Percentiles rank a stretch among this genome's conserved stretches.
These are phyloP conservation scores for Chromoteleia sp. DNA, from an alignment of 2,888 invertebrate species.

Conservation along the genomic window DNA sequence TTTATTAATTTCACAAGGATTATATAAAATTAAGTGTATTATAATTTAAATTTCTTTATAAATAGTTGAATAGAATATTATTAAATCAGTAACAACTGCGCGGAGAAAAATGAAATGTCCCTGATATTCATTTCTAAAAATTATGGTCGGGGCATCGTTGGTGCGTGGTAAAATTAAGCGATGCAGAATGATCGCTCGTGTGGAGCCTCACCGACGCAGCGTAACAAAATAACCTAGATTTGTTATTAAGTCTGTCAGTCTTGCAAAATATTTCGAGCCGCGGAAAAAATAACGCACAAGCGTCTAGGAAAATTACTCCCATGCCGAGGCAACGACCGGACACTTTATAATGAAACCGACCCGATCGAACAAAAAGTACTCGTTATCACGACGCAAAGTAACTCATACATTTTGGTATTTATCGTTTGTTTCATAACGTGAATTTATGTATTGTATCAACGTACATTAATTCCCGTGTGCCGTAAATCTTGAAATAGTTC, in stretches of 20 bases:
- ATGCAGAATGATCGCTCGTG: conserved; percentile 67
- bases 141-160: conserved; percentile 42
- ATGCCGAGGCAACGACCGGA: conserved; percentile 25
- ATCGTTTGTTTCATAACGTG: conserved; percentile 42
- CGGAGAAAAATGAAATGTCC: conserved; percentile 38
- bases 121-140: conserved; percentile 43
- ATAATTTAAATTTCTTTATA: neutral
- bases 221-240: conserved; percentile 61
- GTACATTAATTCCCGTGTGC: conserved; percentile 13
- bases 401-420: conserved; percentile 18
- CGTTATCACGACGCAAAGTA: conserved; percentile 17
- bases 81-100: neutral
- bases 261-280: conserved; percentile 50
- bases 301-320: neutral
- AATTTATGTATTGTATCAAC: conserved; percentile 32
- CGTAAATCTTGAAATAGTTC: conserved; percentile 31
- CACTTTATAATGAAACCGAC: conserved; percentile 9
- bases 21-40: too few relatives aligned
- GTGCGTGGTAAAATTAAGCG: conserved; percentile 59
- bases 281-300: neutral
- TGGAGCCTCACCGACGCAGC: conserved; percentile 46
- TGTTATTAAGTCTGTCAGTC: conserved; percentile 48
- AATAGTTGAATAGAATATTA: too few relatives aligned
- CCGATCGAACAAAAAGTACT: conserved; percentile 22
- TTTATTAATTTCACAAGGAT: too few relatives aligned